A percentile compares a stretch with the other conserved stretches of the same genome.
phyloP scores from a whole-genome alignment of 2,888 invertebrate species.

The Caenorhabditis sp. region DNA sequence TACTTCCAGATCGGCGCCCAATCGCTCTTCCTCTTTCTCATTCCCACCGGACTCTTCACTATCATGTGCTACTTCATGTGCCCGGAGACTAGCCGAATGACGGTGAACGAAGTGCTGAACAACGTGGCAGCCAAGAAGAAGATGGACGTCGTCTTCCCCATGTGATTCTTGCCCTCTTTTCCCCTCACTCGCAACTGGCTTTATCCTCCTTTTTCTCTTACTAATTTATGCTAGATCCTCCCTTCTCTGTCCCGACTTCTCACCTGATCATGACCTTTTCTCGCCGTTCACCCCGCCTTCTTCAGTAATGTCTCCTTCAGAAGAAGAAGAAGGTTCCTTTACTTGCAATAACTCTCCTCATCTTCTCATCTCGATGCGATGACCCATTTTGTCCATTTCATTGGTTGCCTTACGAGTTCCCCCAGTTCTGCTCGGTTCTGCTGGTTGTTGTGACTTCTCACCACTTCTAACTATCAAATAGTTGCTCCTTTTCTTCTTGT shows the following conservation, averaged over 20 bases:
- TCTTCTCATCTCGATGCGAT: not conserved
- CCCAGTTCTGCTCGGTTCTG: conserved; percentile 24
- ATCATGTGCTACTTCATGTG: conserved; percentile 61
- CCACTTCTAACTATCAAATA: conserved; percentile 22
- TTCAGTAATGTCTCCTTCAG: conserved; percentile 3
- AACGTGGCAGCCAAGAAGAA: conserved; percentile 58
- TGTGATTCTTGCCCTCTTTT: conserved; percentile 30
- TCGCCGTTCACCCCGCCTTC: conserved; percentile 6
- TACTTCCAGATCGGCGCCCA: conserved; percentile 61
- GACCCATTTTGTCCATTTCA: conserved; percentile 4
- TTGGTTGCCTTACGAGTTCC: conserved; percentile 34
- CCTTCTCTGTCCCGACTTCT: not conserved
- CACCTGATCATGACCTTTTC: conserved; percentile 20
- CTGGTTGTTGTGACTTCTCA: conserved; percentile 5
- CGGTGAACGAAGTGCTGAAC: conserved; percentile 65
- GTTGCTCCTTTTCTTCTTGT: conserved; percentile 2
- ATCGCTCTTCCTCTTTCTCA: conserved; percentile 62
- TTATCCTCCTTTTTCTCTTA: not conserved
- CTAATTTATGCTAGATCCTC: conserved; percentile 39
- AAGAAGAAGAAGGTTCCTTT: conserved; percentile 1
- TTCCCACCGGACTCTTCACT: conserved; percentile 62
- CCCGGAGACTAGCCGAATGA: conserved; percentile 65
- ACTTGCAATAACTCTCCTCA: not conserved
- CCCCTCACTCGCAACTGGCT: not conserved
- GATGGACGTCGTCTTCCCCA: conserved; percentile 58